These are phyloP conservation scores for Thecocarcelia acutangulata DNA, from an alignment of 2,888 invertebrate species.

Conservation along the genomic window DNA sequence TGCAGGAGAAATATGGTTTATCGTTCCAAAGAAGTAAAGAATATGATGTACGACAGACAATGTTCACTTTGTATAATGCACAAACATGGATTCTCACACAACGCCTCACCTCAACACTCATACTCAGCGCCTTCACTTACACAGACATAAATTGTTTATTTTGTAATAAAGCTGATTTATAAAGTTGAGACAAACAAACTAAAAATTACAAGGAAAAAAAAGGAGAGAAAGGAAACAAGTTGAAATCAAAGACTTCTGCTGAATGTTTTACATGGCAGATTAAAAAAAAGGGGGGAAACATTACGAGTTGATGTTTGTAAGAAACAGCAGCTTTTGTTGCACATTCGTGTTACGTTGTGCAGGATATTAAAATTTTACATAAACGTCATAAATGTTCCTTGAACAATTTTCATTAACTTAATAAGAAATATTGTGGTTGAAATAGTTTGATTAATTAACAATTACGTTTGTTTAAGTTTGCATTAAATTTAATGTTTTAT, in stretches of 20 bases:
- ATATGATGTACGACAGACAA: constrained; percentile 28
- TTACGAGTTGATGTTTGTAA: constrained; percentile 25
- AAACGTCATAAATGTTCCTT: too few relatives aligned
- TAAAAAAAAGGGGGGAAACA: constrained; percentile 17
- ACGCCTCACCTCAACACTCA: not conserved
- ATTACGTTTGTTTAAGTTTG: too few relatives aligned
- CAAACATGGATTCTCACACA: not conserved
- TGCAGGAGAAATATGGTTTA: constrained; percentile 53
- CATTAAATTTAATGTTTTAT: too few relatives aligned
- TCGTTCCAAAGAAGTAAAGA: not conserved
- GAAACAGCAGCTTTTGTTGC: constrained; percentile 15
- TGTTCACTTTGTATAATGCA: constrained; percentile 2
- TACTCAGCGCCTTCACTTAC: constrained; percentile 8
- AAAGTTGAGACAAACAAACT: constrained; percentile 62
- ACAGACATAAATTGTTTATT: constrained; percentile 60
- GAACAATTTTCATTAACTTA: too few relatives aligned
- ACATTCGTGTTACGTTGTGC: constrained; percentile 40
- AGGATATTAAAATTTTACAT: constrained; percentile 57
- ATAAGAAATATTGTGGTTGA: too few relatives aligned
- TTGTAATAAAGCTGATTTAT: constrained; percentile 69
- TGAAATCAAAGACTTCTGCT: constrained; percentile 37
- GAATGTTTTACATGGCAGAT: constrained; percentile 25
- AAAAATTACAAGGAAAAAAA: constrained; percentile 19
- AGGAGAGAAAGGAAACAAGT: not conserved
- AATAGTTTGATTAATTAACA: too few relatives aligned